A percentile compares a stretch with the other conserved stretches of the same genome.
phyloP scores from a whole-genome alignment of 2,888 invertebrate genomes.

The Tanytarsus gracilentus region DNA sequence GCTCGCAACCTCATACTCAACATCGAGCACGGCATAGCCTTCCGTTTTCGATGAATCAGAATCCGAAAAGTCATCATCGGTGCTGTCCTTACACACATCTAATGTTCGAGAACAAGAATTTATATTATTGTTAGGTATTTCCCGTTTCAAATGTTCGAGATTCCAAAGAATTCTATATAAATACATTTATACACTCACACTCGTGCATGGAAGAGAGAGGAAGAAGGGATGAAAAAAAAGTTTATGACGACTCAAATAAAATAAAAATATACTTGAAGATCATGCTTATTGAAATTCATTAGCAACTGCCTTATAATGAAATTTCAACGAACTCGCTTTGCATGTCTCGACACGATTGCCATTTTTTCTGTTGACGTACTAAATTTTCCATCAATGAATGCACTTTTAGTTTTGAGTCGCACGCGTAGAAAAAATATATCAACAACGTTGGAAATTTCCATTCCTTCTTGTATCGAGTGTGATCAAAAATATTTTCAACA shows the following conservation, averaged over 20 bases:
- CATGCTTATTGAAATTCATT: not conserved
- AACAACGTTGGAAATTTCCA: slow-evolving; percentile 16
- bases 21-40: slow-evolving; percentile 35
- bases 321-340: slow-evolving; percentile 1
- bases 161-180: not conserved
- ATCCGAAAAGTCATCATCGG: slow-evolving; percentile 43
- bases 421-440: not conserved
- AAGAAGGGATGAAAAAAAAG: slow-evolving; percentile 2
- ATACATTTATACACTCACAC: not conserved
- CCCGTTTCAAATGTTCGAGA: not conserved
- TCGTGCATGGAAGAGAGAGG: not conserved
- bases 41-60: slow-evolving; percentile 31
- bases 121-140: not conserved
- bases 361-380: too few relatives aligned
- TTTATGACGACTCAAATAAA: not conserved
- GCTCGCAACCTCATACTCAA: slow-evolving; percentile 49
- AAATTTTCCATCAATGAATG: too few relatives aligned
- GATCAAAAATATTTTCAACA: not conserved
- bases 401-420: too few relatives aligned
- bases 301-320: not conserved
- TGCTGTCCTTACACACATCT: slow-evolving; percentile 43
- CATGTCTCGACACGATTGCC: too few relatives aligned
- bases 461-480: not conserved
- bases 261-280: not conserved
- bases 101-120: not conserved